A percentile compares a stretch with the other conserved stretches of the same genome.
phyloP scores from a whole-genome alignment of 92 coral and sea anemone species.

The Muricea muricata region DNA sequence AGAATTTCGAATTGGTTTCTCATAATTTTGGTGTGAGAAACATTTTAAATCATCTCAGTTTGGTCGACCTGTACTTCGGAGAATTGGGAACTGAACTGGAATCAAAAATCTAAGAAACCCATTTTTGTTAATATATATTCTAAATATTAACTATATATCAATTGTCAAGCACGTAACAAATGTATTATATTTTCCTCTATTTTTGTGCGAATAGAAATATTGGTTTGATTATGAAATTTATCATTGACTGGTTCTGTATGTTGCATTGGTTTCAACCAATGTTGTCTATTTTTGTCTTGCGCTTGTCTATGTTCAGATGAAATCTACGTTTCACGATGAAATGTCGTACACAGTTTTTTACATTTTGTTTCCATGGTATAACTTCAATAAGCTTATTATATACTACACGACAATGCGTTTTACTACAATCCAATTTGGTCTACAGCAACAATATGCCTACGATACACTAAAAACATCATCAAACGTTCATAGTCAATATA shows the following conservation, averaged over 20 bases:
- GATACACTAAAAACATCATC: no score
- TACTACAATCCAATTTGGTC: no score
- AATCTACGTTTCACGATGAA: neutral
- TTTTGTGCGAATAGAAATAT: neutral
- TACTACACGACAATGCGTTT: no score
- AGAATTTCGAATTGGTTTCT: slow-evolving; percentile 43
- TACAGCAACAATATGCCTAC: no score
- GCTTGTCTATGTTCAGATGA: neutral
- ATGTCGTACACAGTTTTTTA: no score
- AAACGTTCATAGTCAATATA: no score
- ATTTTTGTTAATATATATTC: neutral
- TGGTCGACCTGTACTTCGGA: slow-evolving; percentile 44
- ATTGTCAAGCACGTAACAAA: neutral
- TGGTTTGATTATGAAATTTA: neutral
- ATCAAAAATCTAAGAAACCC: slow-evolving; percentile 13
- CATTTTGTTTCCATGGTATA: no score
- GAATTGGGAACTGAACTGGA: slow-evolving; percentile 39
- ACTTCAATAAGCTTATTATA: neutral
- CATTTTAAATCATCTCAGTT: slow-evolving; percentile 37
- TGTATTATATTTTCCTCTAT: neutral
- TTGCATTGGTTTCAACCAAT: neutral
- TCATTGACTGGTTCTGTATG: neutral
- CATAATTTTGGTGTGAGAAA: slow-evolving; percentile 46
- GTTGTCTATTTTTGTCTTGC: neutral
- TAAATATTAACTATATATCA: neutral